Conservation (phyloP, 2,113 vertebrate genomes). For the Apteryx mantelli region DNA sequence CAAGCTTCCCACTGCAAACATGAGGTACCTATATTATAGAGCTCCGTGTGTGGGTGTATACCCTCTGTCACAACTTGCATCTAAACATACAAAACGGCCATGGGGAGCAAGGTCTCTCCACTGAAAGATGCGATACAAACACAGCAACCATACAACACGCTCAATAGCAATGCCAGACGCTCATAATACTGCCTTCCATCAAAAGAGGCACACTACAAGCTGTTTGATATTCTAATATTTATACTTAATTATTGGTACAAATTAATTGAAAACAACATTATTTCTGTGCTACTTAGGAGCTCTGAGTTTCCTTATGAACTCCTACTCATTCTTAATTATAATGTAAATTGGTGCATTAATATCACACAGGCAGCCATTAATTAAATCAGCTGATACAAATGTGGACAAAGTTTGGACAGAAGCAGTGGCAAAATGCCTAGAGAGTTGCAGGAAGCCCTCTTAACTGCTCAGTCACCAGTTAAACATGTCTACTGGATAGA, state of each 20-base stretch:
- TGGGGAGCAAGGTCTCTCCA: neutral
- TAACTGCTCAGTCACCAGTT: neutral
- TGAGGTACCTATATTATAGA: neutral
- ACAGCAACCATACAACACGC: neutral
- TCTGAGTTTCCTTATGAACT: conserved; percentile 19
- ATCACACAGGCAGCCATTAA: neutral
- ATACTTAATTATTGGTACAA: conserved; percentile 5
- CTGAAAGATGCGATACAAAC: neutral
- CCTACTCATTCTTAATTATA: conserved; percentile 16
- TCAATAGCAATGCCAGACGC: neutral
- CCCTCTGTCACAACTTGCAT: neutral
- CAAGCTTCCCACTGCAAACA: neutral
- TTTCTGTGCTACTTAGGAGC: conserved; percentile 22
- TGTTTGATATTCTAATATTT: conserved; percentile 12
- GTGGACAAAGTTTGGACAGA: neutral
- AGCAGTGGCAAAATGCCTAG: conserved; percentile 38
- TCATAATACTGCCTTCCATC: neutral
- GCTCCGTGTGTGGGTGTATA: neutral
- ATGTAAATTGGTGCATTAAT: conserved; percentile 40
- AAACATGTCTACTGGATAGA: neutral
- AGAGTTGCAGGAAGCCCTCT: neutral
- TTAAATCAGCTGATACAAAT: neutral
- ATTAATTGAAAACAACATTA: conserved; percentile 7
- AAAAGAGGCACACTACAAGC: neutral
- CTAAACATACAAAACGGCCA: neutral